Evolutionary conservation across 1,140 invertebrate species (phyloP).

Genomic region (Pristionchus pacificus): DNA sequence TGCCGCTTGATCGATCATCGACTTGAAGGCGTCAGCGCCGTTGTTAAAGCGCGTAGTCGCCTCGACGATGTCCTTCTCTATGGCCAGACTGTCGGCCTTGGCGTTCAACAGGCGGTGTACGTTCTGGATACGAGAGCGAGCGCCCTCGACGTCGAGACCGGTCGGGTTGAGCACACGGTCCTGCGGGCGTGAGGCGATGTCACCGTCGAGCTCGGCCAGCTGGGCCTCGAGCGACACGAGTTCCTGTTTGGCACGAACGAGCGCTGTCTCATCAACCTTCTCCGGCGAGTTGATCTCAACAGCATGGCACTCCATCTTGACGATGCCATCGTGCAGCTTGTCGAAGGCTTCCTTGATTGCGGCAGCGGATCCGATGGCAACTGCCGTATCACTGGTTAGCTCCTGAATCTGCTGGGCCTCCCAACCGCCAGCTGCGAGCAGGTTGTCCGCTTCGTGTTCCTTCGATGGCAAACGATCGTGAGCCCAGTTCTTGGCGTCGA

Average conservation of each 20-base stretch:
- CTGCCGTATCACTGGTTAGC: not conserved
- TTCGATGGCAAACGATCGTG: not conserved
- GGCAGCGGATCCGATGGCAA: not conserved
- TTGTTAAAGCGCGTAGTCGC: slow-evolving; percentile 9
- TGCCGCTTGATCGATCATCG: not conserved
- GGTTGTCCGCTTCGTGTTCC: not conserved
- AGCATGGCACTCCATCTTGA: no score
- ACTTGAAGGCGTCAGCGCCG: slow-evolving; percentile 5
- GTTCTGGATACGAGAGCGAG: no score
- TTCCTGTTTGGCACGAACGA: not conserved
- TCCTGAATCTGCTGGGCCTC: not conserved
- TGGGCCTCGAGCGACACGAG: not conserved
- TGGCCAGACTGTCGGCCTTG: slow-evolving; percentile 22
- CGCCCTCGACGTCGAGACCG: not conserved
- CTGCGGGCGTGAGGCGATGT: not conserved
- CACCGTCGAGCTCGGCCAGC: not conserved
- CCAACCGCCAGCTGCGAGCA: not conserved
- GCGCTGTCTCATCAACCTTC: not conserved
- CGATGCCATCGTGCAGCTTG: not conserved
- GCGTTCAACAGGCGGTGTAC: no score
- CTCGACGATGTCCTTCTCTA: slow-evolving; percentile 19
- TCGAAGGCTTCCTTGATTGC: not conserved
- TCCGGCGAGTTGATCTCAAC: no score
- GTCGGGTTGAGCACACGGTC: not conserved
- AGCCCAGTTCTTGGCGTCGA: not conserved